Evolutionary conservation across 2,888 invertebrate species (phyloP).

Genomic region (Panzeria rudis): DNA sequence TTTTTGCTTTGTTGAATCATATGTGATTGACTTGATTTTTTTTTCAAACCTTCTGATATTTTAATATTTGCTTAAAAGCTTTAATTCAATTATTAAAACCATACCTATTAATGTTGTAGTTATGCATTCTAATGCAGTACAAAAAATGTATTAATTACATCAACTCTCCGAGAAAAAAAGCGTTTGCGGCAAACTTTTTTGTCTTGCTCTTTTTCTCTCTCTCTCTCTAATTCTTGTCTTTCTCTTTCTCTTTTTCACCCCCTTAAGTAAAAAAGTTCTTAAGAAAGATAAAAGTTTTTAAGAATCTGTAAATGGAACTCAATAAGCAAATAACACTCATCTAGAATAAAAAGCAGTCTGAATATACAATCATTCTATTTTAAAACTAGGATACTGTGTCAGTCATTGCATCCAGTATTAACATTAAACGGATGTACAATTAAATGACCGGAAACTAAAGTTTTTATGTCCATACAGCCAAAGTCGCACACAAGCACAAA

Average conservation of each 20-base stretch:
- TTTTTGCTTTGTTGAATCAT: too few relatives aligned
- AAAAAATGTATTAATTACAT: not conserved
- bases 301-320: conserved; percentile 17
- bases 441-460: conserved; percentile 81
- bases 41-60: too few relatives aligned
- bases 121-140: not conserved
- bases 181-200: not conserved
- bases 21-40: too few relatives aligned
- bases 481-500: conserved; percentile 4
- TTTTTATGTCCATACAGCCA: conserved; percentile 41
- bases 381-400: conserved; percentile 81
- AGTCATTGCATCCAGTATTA: conserved; percentile 71
- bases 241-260: not conserved
- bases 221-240: not conserved
- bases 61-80: not conserved
- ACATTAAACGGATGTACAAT: conserved; percentile 75
- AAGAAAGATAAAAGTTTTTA: not conserved
- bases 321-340: conserved; percentile 45
- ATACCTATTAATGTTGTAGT: conserved; percentile 12
- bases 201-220: not conserved
- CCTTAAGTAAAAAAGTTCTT: not conserved
- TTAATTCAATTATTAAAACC: conserved; percentile 21
- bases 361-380: conserved; percentile 70
- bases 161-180: not conserved
- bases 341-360: conserved; percentile 11